phyloP scores from a whole-genome alignment of 2,113 vertebrate species.

The Coreoperca whiteheadi region DNA sequence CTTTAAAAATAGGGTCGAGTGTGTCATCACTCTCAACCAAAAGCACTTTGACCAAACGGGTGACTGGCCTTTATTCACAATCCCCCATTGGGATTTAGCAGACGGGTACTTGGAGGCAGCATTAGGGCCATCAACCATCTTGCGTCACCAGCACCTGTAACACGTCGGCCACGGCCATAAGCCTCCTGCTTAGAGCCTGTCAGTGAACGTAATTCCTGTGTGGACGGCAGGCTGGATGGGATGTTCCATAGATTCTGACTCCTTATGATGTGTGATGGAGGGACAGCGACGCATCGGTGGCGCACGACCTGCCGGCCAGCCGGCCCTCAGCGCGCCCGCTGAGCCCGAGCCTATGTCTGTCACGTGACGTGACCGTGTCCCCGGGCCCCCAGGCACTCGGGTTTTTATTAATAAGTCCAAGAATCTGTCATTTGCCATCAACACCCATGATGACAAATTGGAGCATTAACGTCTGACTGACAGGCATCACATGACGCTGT shows the following conservation, averaged over 20 bases:
- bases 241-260: conserved; percentile 37
- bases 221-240: conserved; percentile 13
- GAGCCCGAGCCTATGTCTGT: conserved; percentile 13
- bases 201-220: conserved; percentile 20
- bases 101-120: conserved; percentile 48
- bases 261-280: conserved; percentile 48
- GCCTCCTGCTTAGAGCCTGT: conserved; percentile 45
- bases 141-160: conserved; percentile 43
- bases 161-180: conserved; percentile 41
- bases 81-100: conserved; percentile 11
- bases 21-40: background rate
- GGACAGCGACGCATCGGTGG: conserved; percentile 19
- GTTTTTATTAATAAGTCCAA: conserved; percentile 5
- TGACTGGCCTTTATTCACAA: background rate
- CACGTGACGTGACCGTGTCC: conserved; percentile 25
- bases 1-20: background rate
- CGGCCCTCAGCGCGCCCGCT: conserved; percentile 15
- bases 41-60: background rate
- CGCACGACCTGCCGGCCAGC: conserved; percentile 41
- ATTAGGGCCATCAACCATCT: conserved; percentile 38
- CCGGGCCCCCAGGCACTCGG: background rate
- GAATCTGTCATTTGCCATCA: conserved; percentile 7
- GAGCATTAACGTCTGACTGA: conserved; percentile 49
- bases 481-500: conserved; percentile 36
- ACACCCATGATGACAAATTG: conserved; percentile 3